Base-by-base conservation (phyloP, 2,797 vertebrate species). In the Eutrigla gurnardus region DNA sequence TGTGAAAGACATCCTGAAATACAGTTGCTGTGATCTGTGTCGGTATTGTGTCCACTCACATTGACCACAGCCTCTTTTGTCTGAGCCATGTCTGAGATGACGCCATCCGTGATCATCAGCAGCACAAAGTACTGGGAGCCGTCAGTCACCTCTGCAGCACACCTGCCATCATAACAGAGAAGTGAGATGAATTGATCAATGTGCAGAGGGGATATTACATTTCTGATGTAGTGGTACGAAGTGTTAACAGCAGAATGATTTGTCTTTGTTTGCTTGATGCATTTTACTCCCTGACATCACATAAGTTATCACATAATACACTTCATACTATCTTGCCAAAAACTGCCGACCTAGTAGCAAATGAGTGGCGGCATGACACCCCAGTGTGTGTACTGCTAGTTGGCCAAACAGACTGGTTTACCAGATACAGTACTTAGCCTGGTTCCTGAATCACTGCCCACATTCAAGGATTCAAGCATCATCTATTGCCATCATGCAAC, bases 31-130 rank as follows among this genome's bases (percentile, higher is more conserved):
- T 33, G 43, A 33, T 37, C 17, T 40, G 14, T 47, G 47, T 47
- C 6, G 8, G 36, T 17, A 46, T 52, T 35, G 52, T 17, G 13
- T 57, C 3, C 61, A 82, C 97, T 96, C 81, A 98, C 97, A 0
- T 95, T 96, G 74, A 98, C 97, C 2, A 98, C 96, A 46, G 97
- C 96, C 86, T 98, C 97, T 93, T 98, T 98, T 73, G 97, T 98
- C 89, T 97, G 97, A 58, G 93, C 95, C 97, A 98, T 98, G 89
- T 98, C 97, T 0, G 97, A 98, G 92, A 98, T 98, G 83, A 98
- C 97, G 0, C 97, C 97, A 0, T 98, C 97, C 0, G 97, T 98
- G 93, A 98, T 96, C 92, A 98, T 97, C 88, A 98, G 95, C 73
- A 98, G 93, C 46, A 98, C 96, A 0, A 97, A 97, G 92, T 98